Base-by-base conservation (phyloP, 2,797 vertebrate genomes). In the Spea hammondii region DNA sequence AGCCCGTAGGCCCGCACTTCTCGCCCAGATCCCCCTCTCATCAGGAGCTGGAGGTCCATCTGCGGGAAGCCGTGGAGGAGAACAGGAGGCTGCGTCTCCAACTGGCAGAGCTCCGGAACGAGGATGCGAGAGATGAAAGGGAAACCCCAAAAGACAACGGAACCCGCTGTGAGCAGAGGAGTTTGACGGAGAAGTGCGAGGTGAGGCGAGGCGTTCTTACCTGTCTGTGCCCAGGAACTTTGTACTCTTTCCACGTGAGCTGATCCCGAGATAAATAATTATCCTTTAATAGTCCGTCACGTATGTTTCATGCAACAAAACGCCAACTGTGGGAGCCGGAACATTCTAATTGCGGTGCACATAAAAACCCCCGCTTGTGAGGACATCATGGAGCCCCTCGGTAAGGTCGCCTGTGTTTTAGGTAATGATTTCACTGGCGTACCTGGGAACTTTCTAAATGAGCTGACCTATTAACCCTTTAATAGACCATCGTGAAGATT, bases 171-270 rank as follows among this genome's bases (percentile, higher is more conserved):
- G 14, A 62, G 4, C 79, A 82, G 70, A 69, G 75, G 75, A 77
- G 74, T 10, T 75, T 77, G 64, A 76, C 79, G 0, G 70, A 82
- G 72, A 78, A 78, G 53, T 79, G 81, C 10, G 81, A 78, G 74
- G 79, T 81, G 69, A 76, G 68, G 12, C 50, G 69, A 76, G 68
- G 12, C 50, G 17, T 12, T 53, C 11, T 45, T n/a, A 32, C 32
- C 54, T 32, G 8, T 32, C 32, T 6, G 49, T 51, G 10, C 0
- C 57, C n/a, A 4, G 17, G 13, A 8, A 6, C 50, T 46, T 65
- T 74, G 59, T 13, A 4, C 47, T 17, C 8, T 14, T 8, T 6
- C 32, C 13, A 65, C 17, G 12, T 10, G n/a, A 32, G 32, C 32
- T 32, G 32, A 32, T 32, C 32, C 32, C 32, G 32, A 32, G 32